Conservation (phyloP, 2,113 vertebrate species). For the Tautogolabrus adspersus region DNA sequence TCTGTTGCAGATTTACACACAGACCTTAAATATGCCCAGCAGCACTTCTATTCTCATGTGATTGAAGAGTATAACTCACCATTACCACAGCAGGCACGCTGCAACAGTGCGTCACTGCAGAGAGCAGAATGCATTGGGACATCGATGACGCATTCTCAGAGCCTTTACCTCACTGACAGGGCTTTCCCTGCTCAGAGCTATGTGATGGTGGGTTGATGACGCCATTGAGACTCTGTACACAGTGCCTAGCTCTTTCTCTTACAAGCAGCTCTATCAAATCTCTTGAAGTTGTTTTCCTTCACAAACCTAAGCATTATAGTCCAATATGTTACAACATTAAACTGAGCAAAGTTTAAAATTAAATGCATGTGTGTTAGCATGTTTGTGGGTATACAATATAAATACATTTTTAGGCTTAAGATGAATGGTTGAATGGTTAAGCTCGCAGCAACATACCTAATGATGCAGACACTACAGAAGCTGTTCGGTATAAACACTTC, state of each 20-base stretch:
- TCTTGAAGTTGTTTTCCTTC: not conserved
- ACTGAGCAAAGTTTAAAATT: no score
- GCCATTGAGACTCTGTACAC: slow-evolving; percentile 21
- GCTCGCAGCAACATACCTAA: not conserved
- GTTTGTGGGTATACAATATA: not conserved
- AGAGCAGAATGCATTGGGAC: slow-evolving; percentile 42
- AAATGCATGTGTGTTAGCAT: not conserved
- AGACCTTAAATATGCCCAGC: not conserved
- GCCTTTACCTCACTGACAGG: slow-evolving; percentile 52
- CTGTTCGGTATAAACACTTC: not conserved
- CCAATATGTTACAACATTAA: no score
- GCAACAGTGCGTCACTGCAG: slow-evolving; percentile 60
- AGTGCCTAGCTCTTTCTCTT: not conserved
- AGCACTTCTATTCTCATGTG: slow-evolving; percentile 12
- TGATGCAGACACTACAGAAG: slow-evolving; percentile 21
- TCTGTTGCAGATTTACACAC: not conserved
- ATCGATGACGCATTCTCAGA: slow-evolving; percentile 64
- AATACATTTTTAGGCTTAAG: not conserved
- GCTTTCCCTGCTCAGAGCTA: slow-evolving; percentile 62
- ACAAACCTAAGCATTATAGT: not conserved
- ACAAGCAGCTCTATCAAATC: not conserved
- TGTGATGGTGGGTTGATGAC: slow-evolving; percentile 48
- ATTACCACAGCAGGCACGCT: slow-evolving; percentile 17
- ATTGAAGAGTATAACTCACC: slow-evolving; percentile 27
- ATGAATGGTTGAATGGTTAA: no score